Evolutionary conservation across 2,113 vertebrate species (phyloP), one percentile per base, ranked within the genome.

Genomic region (Falco punctatus): DNA sequence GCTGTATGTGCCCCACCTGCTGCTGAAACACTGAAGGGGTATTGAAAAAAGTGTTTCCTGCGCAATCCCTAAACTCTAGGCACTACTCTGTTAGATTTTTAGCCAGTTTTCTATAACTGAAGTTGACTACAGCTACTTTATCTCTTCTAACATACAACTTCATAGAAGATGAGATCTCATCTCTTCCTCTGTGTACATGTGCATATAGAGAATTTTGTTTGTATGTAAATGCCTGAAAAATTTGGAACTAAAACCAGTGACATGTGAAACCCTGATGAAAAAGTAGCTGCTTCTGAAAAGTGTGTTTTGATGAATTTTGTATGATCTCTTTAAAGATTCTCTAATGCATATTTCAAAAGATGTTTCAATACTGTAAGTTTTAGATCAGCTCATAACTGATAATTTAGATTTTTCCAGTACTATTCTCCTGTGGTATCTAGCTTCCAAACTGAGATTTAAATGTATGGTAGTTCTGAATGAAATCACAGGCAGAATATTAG

Each of bases 271-370:
- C 40, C 75, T 83, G 81, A 94, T 95, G 95, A 96, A 97, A 96
- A 97, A 96, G 85, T 87, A 89, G 78, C 81, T 96, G 86, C 96
- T 97, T 98, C 97, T 98, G 92, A 96, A 97, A 98, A 96, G 92
- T 30, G 88, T 80, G 95, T 97, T 98, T 98, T 98, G 98, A 98
- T 98, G 94, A 98, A 98, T 98, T 98, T 98, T 98, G 96, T 97
- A 98, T 98, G 96, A 98, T 95, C 86, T 92, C 93, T 95, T 98
- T 98, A 97, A 96, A 96, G 93, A 96, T 96, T 96, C 95, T 97
- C 91, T 98, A 97, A 98, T 97, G 94, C 96, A 98, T 98, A 97
- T 98, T 98, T 98, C 97, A 98, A 97, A 96, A 91, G 94, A 97
- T 92, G 66, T 92, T 97, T 98, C 96, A 98, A 97, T 97, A 97